phyloP scores from a whole-genome alignment of 2,113 vertebrate genomes.

The Passer domesticus region DNA sequence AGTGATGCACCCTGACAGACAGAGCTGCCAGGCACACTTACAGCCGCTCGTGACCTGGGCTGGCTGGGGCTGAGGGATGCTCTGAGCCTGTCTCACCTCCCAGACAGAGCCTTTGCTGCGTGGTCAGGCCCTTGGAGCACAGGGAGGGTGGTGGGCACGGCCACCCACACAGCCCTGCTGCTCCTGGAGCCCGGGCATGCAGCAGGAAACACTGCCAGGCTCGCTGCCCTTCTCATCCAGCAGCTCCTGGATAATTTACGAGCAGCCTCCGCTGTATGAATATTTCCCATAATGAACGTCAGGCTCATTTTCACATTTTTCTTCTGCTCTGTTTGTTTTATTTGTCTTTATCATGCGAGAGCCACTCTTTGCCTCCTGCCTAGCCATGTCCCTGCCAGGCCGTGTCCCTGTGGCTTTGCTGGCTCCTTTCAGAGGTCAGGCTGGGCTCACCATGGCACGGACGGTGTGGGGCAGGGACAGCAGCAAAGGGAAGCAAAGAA shows the following conservation, averaged over 20 bases:
- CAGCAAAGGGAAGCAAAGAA: constrained; percentile 7
- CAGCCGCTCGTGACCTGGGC: rapidly evolving
- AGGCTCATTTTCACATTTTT: not conserved
- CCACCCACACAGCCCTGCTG: rapidly evolving
- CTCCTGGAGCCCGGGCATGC: not conserved
- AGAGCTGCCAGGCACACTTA: rapidly evolving
- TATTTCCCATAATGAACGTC: not conserved
- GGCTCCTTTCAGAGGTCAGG: not conserved
- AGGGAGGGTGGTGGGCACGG: rapidly evolving
- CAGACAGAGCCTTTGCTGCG: not conserved
- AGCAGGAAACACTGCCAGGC: not conserved
- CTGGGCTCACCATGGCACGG: not conserved
- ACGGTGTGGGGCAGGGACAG: not conserved
- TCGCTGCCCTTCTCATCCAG: not conserved
- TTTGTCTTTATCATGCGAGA: not conserved
- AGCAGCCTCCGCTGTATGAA: not conserved
- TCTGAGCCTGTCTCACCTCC: not conserved
- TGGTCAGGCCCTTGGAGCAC: rapidly evolving
- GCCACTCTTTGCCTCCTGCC: not conserved
- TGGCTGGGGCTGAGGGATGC: not conserved
- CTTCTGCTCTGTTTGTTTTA: not conserved
- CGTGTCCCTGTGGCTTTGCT: not conserved
- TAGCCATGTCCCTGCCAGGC: not conserved
- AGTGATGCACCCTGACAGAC: rapidly evolving
- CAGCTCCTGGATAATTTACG: not conserved